Conservation (phyloP, 1,140 invertebrate species). For the Drosophila littoralis region DNA sequence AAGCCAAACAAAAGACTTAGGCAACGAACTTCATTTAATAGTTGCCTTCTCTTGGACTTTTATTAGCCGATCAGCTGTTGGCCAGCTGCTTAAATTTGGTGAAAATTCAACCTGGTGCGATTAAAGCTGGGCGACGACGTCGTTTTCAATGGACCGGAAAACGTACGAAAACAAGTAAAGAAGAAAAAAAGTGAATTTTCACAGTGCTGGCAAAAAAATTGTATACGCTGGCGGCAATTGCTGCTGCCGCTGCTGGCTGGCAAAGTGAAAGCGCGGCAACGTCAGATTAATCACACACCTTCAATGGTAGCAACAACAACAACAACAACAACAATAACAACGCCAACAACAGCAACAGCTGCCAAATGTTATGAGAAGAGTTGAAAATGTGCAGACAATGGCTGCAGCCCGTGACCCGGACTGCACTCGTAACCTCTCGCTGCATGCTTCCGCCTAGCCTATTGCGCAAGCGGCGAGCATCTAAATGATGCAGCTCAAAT, state of each 20-base stretch:
- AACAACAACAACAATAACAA: constrained; percentile 19
- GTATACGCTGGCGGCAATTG: constrained; percentile 52
- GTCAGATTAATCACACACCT: constrained; percentile 72
- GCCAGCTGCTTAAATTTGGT: constrained; percentile 60
- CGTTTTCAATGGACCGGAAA: constrained; percentile 79
- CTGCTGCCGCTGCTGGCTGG: constrained; percentile 40
- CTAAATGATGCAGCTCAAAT: constrained; percentile 21
- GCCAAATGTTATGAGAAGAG: constrained; percentile 30
- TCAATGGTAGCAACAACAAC: constrained; percentile 17
- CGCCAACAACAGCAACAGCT: constrained; percentile 20
- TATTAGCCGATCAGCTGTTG: constrained; percentile 24
- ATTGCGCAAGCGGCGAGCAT: constrained; percentile 31
- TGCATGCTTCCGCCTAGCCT: background rate
- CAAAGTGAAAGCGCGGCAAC: constrained; percentile 75
- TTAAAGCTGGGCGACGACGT: constrained; percentile 49
- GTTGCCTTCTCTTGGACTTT: constrained; percentile 5
- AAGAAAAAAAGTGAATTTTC: constrained; percentile 66
- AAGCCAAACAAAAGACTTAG: constrained; percentile 68
- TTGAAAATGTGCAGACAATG: constrained; percentile 7
- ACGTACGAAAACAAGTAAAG: constrained; percentile 36
- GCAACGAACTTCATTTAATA: constrained; percentile 59
- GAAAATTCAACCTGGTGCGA: constrained; percentile 64
- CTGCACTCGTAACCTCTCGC: constrained; percentile 6
- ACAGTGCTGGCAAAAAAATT: constrained; percentile 52
- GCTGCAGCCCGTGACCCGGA: constrained; percentile 61